phyloP scores from a whole-genome alignment of 2,113 vertebrate genomes.

The Eudorcas thomsonii region DNA sequence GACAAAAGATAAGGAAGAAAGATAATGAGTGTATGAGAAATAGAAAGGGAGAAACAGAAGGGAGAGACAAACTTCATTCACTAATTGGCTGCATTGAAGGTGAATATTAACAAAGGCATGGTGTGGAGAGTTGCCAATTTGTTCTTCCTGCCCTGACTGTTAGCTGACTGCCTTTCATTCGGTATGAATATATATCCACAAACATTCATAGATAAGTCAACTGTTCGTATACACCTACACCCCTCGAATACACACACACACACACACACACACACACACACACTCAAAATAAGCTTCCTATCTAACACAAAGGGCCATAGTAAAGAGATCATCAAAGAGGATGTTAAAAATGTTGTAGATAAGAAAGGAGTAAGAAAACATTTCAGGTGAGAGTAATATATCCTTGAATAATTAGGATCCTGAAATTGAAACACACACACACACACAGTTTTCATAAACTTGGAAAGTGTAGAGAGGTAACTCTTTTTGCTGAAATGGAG shows the following conservation, averaged over 20 bases:
- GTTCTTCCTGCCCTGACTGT: neutral
- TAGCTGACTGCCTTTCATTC: conserved; percentile 31
- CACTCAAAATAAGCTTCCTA: neutral
- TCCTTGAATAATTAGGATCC: neutral
- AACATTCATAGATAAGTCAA: neutral
- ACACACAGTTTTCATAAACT: neutral
- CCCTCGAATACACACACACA: neutral
- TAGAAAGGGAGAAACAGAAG: neutral
- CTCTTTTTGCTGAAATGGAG: neutral
- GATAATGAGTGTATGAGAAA: neutral
- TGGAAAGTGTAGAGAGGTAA: neutral
- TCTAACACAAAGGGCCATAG: neutral
- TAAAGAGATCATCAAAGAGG: neutral
- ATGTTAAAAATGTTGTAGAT: neutral
- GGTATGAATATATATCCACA: neutral
- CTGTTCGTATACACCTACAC: neutral
- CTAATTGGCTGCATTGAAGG: conserved; percentile 44
- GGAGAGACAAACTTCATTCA: neutral
- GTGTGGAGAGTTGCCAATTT: conserved; percentile 44
- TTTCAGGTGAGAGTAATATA: conserved; percentile 17
- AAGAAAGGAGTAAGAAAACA: neutral
- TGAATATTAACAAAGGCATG: conserved; percentile 15
- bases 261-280: no score
- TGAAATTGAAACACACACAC: neutral
- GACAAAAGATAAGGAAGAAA: neutral